Conservation (phyloP, 35 echinoderm and acorn worm genomes). For the Stichopus chloronotus region DNA sequence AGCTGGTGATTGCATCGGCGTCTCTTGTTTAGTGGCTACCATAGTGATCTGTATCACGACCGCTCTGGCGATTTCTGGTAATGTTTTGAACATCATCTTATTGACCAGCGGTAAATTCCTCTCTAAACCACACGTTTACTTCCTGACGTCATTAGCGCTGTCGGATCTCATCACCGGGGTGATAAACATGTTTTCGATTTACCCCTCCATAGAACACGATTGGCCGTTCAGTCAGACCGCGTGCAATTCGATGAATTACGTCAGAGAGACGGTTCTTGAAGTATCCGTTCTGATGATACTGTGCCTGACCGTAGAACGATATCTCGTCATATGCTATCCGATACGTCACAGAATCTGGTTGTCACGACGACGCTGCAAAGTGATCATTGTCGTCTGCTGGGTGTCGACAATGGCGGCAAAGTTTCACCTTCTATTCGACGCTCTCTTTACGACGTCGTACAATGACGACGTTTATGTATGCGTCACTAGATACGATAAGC, state of each 20-base stretch:
- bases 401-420: not conserved
- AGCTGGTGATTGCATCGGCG: not conserved
- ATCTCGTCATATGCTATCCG: conserved; percentile 12
- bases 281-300: conserved; percentile 14
- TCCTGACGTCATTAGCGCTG: not conserved
- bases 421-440: not conserved
- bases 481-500: not conserved
- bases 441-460: not conserved
- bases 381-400: conserved; percentile 25
- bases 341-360: conserved; percentile 33
- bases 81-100: conserved; percentile 22
- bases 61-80: not conserved
- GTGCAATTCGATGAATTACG: not conserved
- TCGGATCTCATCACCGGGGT: conserved; percentile 27
- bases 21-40: not conserved
- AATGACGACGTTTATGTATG: not conserved
- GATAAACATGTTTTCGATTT: conserved; percentile 12
- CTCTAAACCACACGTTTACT: conserved; percentile 21
- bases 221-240: not conserved
- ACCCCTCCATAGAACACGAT: not conserved
- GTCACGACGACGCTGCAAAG: not conserved
- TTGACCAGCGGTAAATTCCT: conserved; percentile 26
- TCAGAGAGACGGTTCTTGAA: not conserved
- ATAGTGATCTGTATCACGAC: not conserved
- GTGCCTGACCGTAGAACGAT: conserved; percentile 20